Conservation (phyloP, 30 jellyfish, hydroid and myxozoan genomes). For the Aurelia aurita region DNA sequence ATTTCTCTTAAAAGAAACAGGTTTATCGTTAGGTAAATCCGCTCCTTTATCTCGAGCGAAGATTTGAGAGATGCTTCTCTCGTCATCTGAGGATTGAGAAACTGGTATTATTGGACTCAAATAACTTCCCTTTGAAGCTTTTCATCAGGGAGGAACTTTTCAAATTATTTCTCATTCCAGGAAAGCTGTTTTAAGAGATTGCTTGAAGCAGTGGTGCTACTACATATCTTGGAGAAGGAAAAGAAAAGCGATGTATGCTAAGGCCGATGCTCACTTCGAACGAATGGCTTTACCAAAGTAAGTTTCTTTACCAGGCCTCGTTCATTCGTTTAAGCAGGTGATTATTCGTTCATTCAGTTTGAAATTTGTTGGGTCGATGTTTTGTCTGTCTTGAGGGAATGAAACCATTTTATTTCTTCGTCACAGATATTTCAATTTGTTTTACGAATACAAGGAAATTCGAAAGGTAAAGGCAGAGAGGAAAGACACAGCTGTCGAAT, state of each 20-base stretch:
- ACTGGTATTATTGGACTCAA: no score
- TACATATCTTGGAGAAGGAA: conserved; percentile 39
- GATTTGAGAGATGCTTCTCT: no score
- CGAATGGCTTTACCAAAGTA: conserved; percentile 53
- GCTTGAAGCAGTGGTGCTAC: conserved; percentile 39
- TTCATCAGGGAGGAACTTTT: no score
- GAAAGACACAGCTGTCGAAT: conserved; percentile 26
- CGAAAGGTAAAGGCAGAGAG: conserved; percentile 31
- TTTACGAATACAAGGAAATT: conserved; percentile 1
- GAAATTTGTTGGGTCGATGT: neutral
- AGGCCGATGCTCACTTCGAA: conserved; percentile 45
- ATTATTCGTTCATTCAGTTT: no score
- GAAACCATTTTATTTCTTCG: no score
- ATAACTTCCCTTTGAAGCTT: no score
- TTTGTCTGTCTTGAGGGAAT: no score
- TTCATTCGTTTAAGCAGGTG: no score
- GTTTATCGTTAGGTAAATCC: no score
- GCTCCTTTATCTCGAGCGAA: no score
- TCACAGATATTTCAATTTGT: conserved; percentile 28
- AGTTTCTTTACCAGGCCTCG: neutral
- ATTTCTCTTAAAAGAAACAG: no score
- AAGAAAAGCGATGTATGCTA: conserved; percentile 14
- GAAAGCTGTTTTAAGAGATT: conserved; percentile 19
- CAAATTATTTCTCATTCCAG: neutral
- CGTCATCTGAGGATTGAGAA: no score